Percentiles rank a stretch among this genome's conserved stretches.
Evolutionary conservation across 2,797 vertebrate genomes (phyloP).

Genomic region (Poecile montanus): DNA sequence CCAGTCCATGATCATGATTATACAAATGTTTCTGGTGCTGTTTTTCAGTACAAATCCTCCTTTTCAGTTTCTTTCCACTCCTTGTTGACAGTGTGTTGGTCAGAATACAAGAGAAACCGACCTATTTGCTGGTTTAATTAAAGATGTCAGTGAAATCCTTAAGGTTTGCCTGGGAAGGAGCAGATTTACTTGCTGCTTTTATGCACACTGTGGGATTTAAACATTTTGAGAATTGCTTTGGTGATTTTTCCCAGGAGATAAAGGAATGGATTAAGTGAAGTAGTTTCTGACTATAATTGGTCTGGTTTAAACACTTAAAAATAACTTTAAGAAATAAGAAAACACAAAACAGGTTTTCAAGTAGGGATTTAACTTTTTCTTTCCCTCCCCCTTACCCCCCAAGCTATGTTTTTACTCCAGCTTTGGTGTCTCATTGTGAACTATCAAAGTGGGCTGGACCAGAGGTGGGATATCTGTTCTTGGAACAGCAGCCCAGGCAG

Average conservation of each 20-base stretch:
- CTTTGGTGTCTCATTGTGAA: conserved; percentile 42
- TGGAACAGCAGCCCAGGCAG: conserved; percentile 12
- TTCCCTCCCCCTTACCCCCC: accelerated
- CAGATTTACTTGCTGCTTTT: conserved; percentile 68
- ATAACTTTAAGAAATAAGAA: conserved; percentile 65
- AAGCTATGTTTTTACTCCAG: conserved; percentile 43
- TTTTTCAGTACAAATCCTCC: conserved; percentile 60
- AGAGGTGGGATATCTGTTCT: conserved; percentile 16
- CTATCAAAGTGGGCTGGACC: conserved; percentile 8
- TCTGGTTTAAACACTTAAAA: conserved; percentile 70
- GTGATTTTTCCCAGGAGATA: conserved; percentile 71
- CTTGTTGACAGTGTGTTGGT: conserved; percentile 63
- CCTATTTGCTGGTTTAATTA: conserved; percentile 73
- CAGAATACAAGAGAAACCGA: conserved; percentile 55
- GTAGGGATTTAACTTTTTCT: conserved; percentile 44
- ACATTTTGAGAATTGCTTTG: conserved; percentile 67
- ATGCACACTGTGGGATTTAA: conserved; percentile 65
- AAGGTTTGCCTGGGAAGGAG: conserved; percentile 63
- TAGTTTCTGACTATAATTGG: conserved; percentile 69
- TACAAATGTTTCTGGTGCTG: conserved; percentile 65
- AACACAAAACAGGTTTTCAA: conserved; percentile 59
- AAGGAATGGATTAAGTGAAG: conserved; percentile 69
- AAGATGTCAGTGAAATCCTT: conserved; percentile 67
- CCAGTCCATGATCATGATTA: conserved; percentile 57
- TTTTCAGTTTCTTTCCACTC: conserved; percentile 35